These are phyloP conservation scores for Acrocephalus kingi DNA, from an alignment of 2,113 vertebrate genomes.

Conservation along the genomic window DNA sequence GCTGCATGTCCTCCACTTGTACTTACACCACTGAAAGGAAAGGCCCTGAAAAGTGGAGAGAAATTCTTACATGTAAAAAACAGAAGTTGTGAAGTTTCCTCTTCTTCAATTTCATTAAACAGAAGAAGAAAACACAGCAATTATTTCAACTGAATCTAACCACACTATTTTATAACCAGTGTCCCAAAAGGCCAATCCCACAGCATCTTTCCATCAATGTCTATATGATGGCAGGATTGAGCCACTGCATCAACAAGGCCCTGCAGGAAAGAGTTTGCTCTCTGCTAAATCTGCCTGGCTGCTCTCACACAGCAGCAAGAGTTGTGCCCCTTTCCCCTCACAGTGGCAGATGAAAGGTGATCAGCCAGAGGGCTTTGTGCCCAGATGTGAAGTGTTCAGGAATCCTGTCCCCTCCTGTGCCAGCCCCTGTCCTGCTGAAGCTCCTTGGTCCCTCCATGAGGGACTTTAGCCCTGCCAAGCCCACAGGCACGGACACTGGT, in stretches of 20 bases:
- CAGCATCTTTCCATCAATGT: neutral
- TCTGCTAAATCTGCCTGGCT: neutral
- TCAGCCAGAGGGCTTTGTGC: neutral
- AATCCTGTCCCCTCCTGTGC: neutral
- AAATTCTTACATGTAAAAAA: neutral
- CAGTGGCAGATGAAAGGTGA: neutral
- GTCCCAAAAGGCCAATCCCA: neutral
- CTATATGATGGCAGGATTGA: neutral
- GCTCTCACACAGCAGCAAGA: neutral
- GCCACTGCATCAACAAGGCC: neutral
- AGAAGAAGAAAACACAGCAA: neutral
- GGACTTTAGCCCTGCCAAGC: neutral
- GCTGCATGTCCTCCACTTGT: neutral
- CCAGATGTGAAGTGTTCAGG: rapidly evolving
- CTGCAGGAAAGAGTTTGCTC: neutral
- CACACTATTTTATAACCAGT: neutral
- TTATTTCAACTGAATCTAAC: neutral
- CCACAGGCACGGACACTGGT: rapidly evolving
- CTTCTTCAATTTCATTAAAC: neutral
- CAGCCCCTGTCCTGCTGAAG: neutral
- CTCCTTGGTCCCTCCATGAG: rapidly evolving
- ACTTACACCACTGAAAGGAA: neutral
- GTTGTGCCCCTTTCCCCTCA: neutral
- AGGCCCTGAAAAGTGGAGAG: neutral
- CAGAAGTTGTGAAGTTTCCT: neutral